Evolutionary conservation across 2,888 invertebrate species (phyloP).

Genomic region (Drosophila sordidula): DNA sequence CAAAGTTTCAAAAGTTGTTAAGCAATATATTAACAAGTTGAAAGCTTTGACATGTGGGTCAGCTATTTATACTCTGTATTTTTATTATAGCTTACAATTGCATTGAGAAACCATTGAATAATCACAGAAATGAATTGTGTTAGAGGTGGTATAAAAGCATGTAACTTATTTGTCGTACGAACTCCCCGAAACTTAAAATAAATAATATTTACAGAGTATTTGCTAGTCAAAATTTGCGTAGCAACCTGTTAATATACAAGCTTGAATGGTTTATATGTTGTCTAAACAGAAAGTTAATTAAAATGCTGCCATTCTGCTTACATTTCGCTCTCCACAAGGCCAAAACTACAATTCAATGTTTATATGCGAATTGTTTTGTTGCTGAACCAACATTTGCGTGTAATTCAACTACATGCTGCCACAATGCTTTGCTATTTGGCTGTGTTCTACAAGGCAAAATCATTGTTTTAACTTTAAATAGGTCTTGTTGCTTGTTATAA

Average conservation of each 20-base stretch:
- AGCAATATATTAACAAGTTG: slow-evolving; percentile 24
- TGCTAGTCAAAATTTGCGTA: not conserved
- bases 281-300: slow-evolving; percentile 45
- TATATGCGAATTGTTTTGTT: slow-evolving; percentile 22
- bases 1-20: slow-evolving; percentile 38
- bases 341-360: slow-evolving; percentile 17
- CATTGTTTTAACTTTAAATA: slow-evolving; percentile 15
- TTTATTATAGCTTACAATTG: not conserved
- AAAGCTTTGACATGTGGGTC: slow-evolving; percentile 16
- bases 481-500: not conserved
- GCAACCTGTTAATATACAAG: not conserved
- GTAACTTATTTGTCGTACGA: no score
- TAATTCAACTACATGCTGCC: slow-evolving; percentile 2
- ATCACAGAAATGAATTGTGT: not conserved
- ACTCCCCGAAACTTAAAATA: not conserved
- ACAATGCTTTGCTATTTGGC: slow-evolving; percentile 20
- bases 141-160: no score
- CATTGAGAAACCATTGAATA: not conserved
- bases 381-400: slow-evolving; percentile 3
- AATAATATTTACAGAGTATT: not conserved
- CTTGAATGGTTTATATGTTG: not conserved
- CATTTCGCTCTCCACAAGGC: slow-evolving; percentile 21
- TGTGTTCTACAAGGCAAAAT: not conserved
- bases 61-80: slow-evolving; percentile 16
- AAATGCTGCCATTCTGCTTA: slow-evolving; percentile 20